These are phyloP conservation scores for Trachemys scripta DNA, from an alignment of 2,113 vertebrate species.

Conservation along the genomic window DNA sequence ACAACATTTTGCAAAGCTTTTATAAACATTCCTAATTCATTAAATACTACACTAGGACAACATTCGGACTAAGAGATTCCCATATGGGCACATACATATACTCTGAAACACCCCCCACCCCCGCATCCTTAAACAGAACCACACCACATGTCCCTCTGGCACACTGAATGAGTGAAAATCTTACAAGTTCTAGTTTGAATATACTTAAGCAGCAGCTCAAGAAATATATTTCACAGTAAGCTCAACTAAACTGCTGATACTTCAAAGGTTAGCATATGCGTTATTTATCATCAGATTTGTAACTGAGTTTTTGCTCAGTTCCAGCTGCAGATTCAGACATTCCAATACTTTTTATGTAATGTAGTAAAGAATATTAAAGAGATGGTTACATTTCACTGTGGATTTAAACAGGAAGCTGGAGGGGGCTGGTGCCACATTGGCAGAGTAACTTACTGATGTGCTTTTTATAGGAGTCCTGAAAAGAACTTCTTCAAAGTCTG, in stretches of 20 bases:
- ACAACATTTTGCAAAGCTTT: background rate
- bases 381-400: background rate
- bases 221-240: background rate
- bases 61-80: rapidly evolving
- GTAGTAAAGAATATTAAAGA: background rate
- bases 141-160: background rate
- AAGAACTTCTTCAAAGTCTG: background rate
- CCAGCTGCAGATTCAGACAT: background rate
- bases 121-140: background rate
- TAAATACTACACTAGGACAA: rapidly evolving
- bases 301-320: background rate
- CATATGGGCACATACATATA: background rate
- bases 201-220: background rate
- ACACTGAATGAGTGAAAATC: background rate
- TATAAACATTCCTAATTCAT: background rate
- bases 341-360: background rate
- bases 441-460: background rate
- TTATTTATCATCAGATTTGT: background rate
- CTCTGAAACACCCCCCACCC: background rate
- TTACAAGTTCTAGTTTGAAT: background rate
- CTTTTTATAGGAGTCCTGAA: background rate
- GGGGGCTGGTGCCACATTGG: background rate
- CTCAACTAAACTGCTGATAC: rapidly evolving
- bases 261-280: background rate
- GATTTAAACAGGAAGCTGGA: background rate